These are phyloP conservation scores for Phrynosoma blainvillii DNA, from an alignment of 2,113 vertebrate genomes.

Conservation along the genomic window DNA sequence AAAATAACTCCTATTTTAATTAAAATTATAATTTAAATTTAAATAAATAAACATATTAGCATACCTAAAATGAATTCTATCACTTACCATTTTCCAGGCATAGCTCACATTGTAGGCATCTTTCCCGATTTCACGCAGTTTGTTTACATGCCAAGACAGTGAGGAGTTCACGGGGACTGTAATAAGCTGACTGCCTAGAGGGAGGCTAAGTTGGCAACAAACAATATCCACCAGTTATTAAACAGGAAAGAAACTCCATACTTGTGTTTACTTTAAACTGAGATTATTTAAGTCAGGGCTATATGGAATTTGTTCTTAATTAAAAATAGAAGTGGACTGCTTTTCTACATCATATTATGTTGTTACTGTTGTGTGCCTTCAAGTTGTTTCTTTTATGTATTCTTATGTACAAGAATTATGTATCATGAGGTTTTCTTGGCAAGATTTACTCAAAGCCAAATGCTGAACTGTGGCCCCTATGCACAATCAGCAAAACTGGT, in stretches of 20 bases:
- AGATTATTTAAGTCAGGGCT: neutral
- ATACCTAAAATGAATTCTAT: neutral
- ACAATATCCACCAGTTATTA: conserved; percentile 59
- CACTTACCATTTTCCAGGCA: conserved; percentile 96
- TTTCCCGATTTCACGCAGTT: conserved; percentile 88
- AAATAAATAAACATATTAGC: neutral
- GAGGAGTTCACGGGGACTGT: conserved; percentile 95
- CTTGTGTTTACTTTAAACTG: neutral
- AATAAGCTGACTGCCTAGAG: conserved; percentile 96
- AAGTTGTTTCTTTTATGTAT: too few species aligned
- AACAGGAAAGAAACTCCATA: conserved; percentile 36
- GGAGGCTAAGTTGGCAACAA: conserved; percentile 83
- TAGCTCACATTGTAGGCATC: conserved; percentile 98
- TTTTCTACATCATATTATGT: neutral
- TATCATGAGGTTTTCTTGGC: neutral
- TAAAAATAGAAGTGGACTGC: neutral
- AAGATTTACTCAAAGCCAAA: conserved; percentile 3
- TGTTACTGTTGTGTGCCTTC: too few species aligned
- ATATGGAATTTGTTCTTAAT: neutral
- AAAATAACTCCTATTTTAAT: neutral
- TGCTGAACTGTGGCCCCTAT: neutral
- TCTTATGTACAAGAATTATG: too few species aligned
- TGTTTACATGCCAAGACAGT: conserved; percentile 95
- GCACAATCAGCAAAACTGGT: neutral
- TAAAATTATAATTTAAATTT: conserved; percentile 10